These are phyloP conservation scores for Leptura quadrifasciata DNA, from an alignment of 2,888 invertebrate genomes.

Conservation along the genomic window DNA sequence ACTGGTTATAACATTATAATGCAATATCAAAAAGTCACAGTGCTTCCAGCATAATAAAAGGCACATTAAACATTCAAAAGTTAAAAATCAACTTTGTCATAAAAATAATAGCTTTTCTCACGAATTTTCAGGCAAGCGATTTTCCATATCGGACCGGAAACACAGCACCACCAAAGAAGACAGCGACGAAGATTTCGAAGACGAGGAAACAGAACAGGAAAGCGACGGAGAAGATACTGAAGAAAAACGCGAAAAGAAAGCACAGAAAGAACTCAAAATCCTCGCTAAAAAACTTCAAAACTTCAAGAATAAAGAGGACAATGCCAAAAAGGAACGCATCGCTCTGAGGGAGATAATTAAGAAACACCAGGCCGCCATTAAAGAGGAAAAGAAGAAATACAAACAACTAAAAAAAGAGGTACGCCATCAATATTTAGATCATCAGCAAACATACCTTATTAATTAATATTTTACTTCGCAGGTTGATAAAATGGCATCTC, in stretches of 20 bases:
- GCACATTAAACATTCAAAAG: background rate
- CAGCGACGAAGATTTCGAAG: constrained; percentile 76
- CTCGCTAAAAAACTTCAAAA: constrained; percentile 76
- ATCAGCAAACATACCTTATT: background rate
- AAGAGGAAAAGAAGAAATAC: constrained; percentile 88
- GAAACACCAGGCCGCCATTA: constrained; percentile 85
- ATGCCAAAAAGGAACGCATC: constrained; percentile 86
- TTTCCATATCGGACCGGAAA: constrained; percentile 73
- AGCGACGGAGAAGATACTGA: constrained; percentile 81
- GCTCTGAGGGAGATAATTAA: constrained; percentile 88
- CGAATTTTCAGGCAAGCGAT: constrained; percentile 63
- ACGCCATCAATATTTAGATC: constrained; percentile 24
- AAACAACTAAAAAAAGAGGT: constrained; percentile 90
- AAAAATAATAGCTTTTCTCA: background rate
- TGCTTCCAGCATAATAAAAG: background rate
- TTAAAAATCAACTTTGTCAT: background rate
- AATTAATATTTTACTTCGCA: constrained; percentile 65
- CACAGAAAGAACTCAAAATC: constrained; percentile 83
- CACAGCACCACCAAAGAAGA: constrained; percentile 74
- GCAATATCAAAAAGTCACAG: background rate
- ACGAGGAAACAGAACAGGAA: constrained; percentile 78
- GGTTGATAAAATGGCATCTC: constrained; percentile 92
- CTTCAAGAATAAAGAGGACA: constrained; percentile 80
- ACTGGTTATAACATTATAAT: background rate
- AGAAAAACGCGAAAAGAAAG: constrained; percentile 77